Evolutionary conservation across 2,113 vertebrate genomes (phyloP).

Genomic region (Chlorodrepanis virens): DNA sequence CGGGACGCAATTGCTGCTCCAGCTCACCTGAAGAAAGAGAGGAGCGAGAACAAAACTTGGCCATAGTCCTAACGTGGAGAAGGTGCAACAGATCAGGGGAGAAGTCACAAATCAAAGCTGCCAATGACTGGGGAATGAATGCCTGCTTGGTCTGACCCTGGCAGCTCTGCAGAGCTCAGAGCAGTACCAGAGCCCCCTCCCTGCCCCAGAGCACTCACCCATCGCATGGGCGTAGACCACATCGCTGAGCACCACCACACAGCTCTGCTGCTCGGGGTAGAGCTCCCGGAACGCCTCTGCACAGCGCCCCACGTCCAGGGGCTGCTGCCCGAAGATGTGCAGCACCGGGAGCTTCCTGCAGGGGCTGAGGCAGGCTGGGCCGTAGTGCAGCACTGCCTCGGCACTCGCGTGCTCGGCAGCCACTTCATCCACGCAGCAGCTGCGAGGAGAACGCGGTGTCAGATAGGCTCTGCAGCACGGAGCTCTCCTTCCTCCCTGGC

Average conservation of each 20-base stretch:
- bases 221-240: constrained; percentile 76
- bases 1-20: constrained; percentile 39
- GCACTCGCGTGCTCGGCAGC: constrained; percentile 87
- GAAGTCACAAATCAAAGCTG: not conserved
- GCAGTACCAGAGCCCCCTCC: not conserved
- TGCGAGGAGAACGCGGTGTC: constrained; percentile 37
- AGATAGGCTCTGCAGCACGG: not conserved
- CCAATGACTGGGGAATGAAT: too few species aligned
- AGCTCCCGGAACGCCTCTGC: constrained; percentile 77
- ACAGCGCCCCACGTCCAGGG: constrained; percentile 76
- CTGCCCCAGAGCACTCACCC: constrained; percentile 55
- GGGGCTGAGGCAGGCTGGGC: constrained; percentile 86
- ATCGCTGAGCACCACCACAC: constrained; percentile 82
- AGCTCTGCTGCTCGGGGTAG: constrained; percentile 73
- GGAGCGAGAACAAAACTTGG: not conserved
- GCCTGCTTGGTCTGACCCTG: not conserved
- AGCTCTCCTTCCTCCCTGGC: not conserved
- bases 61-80: not conserved
- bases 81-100: not conserved
- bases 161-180: not conserved
- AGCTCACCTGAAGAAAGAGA: constrained; percentile 70
- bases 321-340: constrained; percentile 83
- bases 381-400: constrained; percentile 87
- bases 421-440: constrained; percentile 95
- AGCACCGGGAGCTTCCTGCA: constrained; percentile 79